Percentiles rank a stretch among this genome's conserved stretches.
Evolutionary conservation across 2,888 invertebrate species (phyloP).

Genomic region (Tanaodytes sp.): DNA sequence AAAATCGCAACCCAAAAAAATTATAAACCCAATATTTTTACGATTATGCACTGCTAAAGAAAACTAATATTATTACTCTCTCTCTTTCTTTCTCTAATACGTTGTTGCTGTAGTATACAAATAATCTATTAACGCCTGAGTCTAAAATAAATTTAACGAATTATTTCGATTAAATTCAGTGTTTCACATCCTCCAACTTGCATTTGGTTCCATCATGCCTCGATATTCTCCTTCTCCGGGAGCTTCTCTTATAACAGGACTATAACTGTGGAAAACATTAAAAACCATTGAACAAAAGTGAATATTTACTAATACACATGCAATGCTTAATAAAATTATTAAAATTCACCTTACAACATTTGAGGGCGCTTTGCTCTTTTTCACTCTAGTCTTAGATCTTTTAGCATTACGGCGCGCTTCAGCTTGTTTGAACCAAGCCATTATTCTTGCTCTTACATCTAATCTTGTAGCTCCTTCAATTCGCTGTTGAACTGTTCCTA

Average conservation of each 20-base stretch:
- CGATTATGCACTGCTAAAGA: too few relatives aligned
- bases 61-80: too few relatives aligned
- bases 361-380: conserved; percentile 31
- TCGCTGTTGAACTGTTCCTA: conserved; percentile 48
- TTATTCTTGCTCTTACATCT: conserved; percentile 50
- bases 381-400: conserved; percentile 41
- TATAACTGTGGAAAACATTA: conserved; percentile 22
- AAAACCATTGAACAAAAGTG: too few relatives aligned
- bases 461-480: conserved; percentile 51
- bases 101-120: neutral
- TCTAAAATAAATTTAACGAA: conserved; percentile 1
- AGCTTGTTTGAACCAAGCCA: conserved; percentile 53
- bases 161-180: neutral
- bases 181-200: conserved; percentile 37
- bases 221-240: conserved; percentile 32
- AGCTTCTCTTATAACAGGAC: conserved; percentile 30
- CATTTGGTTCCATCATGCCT: conserved; percentile 36
- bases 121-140: conserved; percentile 4
- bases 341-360: conserved; percentile 22
- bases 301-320: too few relatives aligned
- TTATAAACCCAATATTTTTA: too few relatives aligned
- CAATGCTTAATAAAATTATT: neutral
- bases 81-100: too few relatives aligned
- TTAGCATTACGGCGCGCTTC: conserved; percentile 47
- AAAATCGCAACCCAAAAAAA: too few relatives aligned